A percentile compares a stretch with the other conserved stretches of the same genome.
Evolutionary conservation across 2,113 vertebrate species (phyloP).

Genomic region (Hemiscyllium ocellatum): DNA sequence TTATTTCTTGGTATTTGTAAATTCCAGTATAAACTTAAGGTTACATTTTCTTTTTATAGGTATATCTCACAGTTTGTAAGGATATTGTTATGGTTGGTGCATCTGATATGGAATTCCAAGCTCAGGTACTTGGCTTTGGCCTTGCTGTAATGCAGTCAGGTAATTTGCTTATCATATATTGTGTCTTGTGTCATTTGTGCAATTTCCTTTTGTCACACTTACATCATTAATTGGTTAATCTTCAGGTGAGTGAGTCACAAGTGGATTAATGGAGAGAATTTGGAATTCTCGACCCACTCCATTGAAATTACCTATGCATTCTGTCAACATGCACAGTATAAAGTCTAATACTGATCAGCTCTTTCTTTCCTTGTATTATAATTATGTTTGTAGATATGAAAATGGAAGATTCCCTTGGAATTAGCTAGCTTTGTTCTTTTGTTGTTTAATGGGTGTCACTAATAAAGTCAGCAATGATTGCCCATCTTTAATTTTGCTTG

Average conservation of each 20-base stretch:
- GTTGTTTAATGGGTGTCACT: too few species aligned
- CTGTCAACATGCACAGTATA: neutral
- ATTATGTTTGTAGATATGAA: neutral
- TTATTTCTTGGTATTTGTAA: neutral
- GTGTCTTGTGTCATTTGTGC: neutral
- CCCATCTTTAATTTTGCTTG: too few species aligned
- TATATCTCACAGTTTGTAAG: constrained; percentile 50
- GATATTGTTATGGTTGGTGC: constrained; percentile 75
- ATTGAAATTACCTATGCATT: neutral
- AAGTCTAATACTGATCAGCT: neutral
- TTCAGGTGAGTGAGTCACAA: neutral
- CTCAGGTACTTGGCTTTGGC: constrained; percentile 61
- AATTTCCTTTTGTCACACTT: neutral
- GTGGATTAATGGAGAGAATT: neutral
- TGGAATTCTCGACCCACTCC: neutral
- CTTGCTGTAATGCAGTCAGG: constrained; percentile 66
- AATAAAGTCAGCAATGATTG: too few species aligned
- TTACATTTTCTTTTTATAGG: constrained; percentile 22
- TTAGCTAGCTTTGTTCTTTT: neutral
- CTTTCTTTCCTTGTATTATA: neutral
- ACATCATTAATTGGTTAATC: neutral
- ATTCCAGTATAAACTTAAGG: neutral
- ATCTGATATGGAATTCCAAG: constrained; percentile 63
- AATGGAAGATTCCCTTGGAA: neutral
- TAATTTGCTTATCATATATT: constrained; percentile 44